Evolutionary conservation across 1,140 invertebrate genomes (phyloP).

Genomic region (Batillaria attramentaria): DNA sequence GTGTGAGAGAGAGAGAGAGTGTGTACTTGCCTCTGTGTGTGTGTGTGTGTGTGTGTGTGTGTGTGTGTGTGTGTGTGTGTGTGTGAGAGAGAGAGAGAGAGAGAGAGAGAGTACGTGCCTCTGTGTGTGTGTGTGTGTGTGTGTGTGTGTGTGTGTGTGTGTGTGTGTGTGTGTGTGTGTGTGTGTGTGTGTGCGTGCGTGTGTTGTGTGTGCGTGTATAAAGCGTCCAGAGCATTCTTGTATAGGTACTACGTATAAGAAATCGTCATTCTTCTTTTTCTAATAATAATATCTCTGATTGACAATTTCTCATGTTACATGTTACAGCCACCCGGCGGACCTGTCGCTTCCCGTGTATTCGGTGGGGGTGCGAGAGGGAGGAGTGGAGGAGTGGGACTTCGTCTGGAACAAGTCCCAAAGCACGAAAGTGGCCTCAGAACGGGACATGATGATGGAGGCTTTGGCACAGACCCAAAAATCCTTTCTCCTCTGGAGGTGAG

Average conservation of each 20-base stretch:
- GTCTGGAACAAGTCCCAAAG: conserved; percentile 56
- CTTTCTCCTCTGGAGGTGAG: conserved; percentile 62
- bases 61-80: conserved; percentile 11
- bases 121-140: too few relatives aligned
- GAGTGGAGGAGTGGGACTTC: conserved; percentile 62
- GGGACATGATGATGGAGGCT: conserved; percentile 61
- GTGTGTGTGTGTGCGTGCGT: too few relatives aligned
- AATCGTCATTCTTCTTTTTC: too few relatives aligned
- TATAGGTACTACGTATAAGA: too few relatives aligned
- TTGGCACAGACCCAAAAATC: conserved; percentile 62
- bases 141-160: too few relatives aligned
- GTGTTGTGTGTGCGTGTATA: too few relatives aligned
- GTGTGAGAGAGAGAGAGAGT: not conserved
- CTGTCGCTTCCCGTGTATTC: conserved; percentile 61
- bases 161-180: too few relatives aligned
- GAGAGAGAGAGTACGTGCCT: too few relatives aligned
- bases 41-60: not conserved
- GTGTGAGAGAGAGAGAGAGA: too few relatives aligned
- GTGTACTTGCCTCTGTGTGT: not conserved
- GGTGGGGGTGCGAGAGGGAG: conserved; percentile 62
- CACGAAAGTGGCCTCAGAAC: conserved; percentile 57
- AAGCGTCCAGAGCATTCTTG: too few relatives aligned
- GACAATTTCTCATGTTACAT: not conserved
- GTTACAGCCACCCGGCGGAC: conserved; percentile 56
- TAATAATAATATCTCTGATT: too few relatives aligned